A percentile compares a stretch with the other conserved stretches of the same genome.
Evolutionary conservation across 2,888 invertebrate genomes (phyloP).

Genomic region (Rhopalosiphum nymphaeae): DNA sequence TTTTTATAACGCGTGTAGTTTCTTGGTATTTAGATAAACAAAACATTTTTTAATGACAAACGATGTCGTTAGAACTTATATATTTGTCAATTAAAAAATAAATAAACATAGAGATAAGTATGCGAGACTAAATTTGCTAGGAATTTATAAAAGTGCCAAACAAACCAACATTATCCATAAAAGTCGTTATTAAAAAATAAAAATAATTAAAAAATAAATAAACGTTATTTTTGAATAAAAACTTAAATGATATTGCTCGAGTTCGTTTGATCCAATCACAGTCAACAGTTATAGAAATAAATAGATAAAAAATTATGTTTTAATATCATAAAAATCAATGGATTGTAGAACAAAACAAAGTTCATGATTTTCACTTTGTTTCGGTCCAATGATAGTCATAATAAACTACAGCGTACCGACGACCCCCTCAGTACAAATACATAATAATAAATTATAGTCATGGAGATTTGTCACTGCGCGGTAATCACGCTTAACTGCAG

Average conservation of each 20-base stretch:
- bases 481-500: neutral
- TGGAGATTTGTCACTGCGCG: slow-evolving; percentile 31
- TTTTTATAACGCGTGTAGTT: slow-evolving; percentile 40
- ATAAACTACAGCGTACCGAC: slow-evolving; percentile 31
- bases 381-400: neutral
- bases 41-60: neutral
- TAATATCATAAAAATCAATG: neutral
- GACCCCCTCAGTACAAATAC: neutral
- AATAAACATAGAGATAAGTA: neutral
- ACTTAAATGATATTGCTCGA: slow-evolving; percentile 63
- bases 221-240: slow-evolving; percentile 50
- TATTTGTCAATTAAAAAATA: slow-evolving; percentile 17
- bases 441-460: slow-evolving; percentile 21
- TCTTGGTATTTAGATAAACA: slow-evolving; percentile 6
- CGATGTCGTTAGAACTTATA: slow-evolving; percentile 8
- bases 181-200: slow-evolving; percentile 49
- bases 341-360: neutral
- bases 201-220: slow-evolving; percentile 44
- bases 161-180: slow-evolving; percentile 41
- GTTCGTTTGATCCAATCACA: slow-evolving; percentile 64
- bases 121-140: slow-evolving; percentile 43
- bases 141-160: slow-evolving; percentile 60
- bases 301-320: slow-evolving; percentile 18
- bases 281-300: slow-evolving; percentile 52
- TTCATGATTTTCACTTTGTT: neutral